Conservation (phyloP, 2,797 vertebrate species). For the Chiroxiphia lanceolata region DNA sequence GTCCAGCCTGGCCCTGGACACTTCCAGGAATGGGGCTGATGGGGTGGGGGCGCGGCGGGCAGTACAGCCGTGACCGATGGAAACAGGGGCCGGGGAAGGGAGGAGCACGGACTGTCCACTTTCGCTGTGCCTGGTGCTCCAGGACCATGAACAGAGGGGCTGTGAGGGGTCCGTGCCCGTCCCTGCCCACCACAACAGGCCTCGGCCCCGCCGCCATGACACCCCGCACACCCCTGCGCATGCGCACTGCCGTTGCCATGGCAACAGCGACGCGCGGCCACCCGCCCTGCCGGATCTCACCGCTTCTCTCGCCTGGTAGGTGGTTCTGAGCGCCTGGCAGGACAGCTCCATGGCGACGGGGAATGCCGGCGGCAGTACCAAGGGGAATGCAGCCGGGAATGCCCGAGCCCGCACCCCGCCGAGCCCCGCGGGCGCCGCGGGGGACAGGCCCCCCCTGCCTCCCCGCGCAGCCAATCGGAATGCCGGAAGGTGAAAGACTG, state of each 20-base stretch:
- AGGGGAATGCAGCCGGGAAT: not conserved
- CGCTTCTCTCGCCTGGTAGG: conserved; percentile 85
- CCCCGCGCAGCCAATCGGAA: not conserved
- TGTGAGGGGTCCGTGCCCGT: rapidly evolving
- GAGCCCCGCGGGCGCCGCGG: not conserved
- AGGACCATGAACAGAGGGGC: rapidly evolving
- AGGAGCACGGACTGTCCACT: rapidly evolving
- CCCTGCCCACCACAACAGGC: rapidly evolving
- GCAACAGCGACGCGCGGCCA: conserved; percentile 16
- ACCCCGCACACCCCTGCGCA: rapidly evolving
- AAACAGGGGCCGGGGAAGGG: rapidly evolving
- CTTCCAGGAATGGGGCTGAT: not conserved
- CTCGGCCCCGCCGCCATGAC: rapidly evolving
- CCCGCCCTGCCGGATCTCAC: conserved; percentile 73
- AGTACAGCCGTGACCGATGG: rapidly evolving
- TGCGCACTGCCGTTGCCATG: not conserved
- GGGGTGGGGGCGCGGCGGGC: rapidly evolving
- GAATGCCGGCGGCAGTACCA: not conserved
- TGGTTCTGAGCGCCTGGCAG: conserved; percentile 82
- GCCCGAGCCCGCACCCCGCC: rapidly evolving
- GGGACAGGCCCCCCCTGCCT: rapidly evolving
- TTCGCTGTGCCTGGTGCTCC: rapidly evolving
- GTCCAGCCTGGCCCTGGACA: not conserved
- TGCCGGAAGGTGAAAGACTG: not conserved
- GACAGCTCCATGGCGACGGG: conserved; percentile 82